Evolutionary conservation across 2,888 invertebrate genomes (phyloP), one percentile per base, ranked within the genome.

Genomic region (Neoscelio sp.): DNA sequence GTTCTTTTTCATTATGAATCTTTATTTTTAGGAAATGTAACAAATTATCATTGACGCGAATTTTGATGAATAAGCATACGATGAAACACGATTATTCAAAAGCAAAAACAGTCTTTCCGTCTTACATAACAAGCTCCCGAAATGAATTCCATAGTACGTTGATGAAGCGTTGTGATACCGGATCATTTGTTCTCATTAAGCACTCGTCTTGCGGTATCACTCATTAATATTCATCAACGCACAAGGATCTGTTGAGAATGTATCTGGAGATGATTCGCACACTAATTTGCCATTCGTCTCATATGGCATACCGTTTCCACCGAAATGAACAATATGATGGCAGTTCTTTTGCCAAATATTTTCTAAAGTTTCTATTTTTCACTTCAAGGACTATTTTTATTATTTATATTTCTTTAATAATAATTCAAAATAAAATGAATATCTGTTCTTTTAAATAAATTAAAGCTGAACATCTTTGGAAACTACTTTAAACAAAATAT

Each of bases 131-230:
- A 56, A 58, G 58, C 13, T 23, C 12, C 26, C 12, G 46, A 56
- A 48, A 38, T 58, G 56, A 38, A 48, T 35, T 46, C 35, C 35
- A 3, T 3, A 15, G 17, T 30, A 26, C 46, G 30, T 33, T 56
- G 42, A 60, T 71, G 33, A 50, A 71, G 20, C 50, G 42, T 20
- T 28, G 60, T 42, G 50, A 50, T 60, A 52, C 20, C 13, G 20
- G 60, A 60, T 71, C 60, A 71, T 71, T 71, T 50, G 38, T 71
- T 40, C 60, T 71, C 60, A 71, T 71, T 60, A 71, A 60, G 52
- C 26, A 20, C 23, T 60, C 70, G 60, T 71, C 52, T 60, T 60
- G 20, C 30, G 26, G 12, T 18, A 50, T 18, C n/a, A 10, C 52
- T 71, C 60, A 71, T 71, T 71, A 60, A 71, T 71, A 60, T 71